A percentile compares a stretch with the other conserved stretches of the same genome.
Conservation (phyloP, 2,797 vertebrate species). For the Mastacembelus armatus region DNA sequence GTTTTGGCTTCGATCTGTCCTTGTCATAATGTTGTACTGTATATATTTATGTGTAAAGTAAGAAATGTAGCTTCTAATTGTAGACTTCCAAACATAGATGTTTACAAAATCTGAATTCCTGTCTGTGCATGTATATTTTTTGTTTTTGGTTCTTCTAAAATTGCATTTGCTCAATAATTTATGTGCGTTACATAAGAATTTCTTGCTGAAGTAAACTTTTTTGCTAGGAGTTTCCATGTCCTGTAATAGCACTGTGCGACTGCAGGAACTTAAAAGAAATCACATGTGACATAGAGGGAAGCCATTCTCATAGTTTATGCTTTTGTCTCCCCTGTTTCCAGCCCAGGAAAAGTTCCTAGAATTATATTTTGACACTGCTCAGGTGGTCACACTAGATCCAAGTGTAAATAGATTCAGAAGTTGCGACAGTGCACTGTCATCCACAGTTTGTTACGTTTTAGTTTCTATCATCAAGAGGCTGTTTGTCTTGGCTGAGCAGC, state of each 20-base stretch:
- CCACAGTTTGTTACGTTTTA: no score
- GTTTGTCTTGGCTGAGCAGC: no score
- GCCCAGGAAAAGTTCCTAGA: not conserved
- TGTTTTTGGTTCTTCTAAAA: not conserved
- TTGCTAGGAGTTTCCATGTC: no score
- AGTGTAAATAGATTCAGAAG: no score
- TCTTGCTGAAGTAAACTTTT: no score
- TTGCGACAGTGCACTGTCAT: no score
- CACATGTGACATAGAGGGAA: not conserved
- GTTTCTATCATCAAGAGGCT: no score
- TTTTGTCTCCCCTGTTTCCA: not conserved
- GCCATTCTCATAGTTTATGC: not conserved
- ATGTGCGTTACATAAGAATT: not conserved
- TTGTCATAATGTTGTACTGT: constrained; percentile 29
- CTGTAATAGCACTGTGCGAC: not conserved
- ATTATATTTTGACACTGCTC: not conserved
- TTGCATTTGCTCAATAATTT: not conserved
- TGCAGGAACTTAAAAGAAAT: not conserved
- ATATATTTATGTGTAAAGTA: constrained; percentile 18
- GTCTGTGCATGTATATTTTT: not conserved
- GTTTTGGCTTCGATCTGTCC: constrained; percentile 32
- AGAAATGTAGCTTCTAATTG: constrained; percentile 7
- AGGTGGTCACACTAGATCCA: no score
- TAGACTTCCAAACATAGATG: constrained; percentile 3
- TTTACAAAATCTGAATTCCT: constrained; percentile 4